A percentile compares a stretch with the other conserved stretches of the same genome.
Conservation (phyloP, 2,113 vertebrate genomes). For the Dromas ardeola region DNA sequence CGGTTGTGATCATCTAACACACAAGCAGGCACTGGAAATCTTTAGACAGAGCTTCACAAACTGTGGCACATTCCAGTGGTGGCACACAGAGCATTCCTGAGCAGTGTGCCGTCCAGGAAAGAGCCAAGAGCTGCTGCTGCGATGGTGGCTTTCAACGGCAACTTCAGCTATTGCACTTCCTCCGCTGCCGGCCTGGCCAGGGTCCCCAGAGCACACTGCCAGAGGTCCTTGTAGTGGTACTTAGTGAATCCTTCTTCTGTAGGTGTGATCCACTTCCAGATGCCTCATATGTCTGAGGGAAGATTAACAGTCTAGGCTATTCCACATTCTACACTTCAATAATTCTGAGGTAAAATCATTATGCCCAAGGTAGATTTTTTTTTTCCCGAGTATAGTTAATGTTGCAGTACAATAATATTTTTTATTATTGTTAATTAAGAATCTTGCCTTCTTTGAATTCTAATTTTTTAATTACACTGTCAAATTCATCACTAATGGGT, state of each 20-base stretch:
- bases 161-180: not conserved
- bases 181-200: not conserved
- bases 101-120: rapidly evolving
- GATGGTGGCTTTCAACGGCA: not conserved
- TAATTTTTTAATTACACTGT: not conserved
- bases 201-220: not conserved
- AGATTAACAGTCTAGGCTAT: not conserved
- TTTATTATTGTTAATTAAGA: not conserved
- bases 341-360: not conserved
- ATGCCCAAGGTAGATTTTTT: not conserved
- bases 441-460: not conserved
- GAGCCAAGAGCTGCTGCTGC: not conserved
- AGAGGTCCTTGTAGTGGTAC: not conserved
- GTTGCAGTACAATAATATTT: not conserved
- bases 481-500: not conserved
- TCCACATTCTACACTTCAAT: rapidly evolving
- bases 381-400: not conserved
- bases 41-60: not conserved
- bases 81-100: not conserved
- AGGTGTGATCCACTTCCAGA: not conserved
- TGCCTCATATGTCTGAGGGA: not conserved
- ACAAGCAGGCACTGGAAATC: not conserved
- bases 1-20: not conserved
- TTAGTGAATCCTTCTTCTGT: not conserved
- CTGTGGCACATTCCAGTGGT: not conserved